Conservation (phyloP, 1,140 invertebrate genomes). For the Brachionus paranguensis region DNA sequence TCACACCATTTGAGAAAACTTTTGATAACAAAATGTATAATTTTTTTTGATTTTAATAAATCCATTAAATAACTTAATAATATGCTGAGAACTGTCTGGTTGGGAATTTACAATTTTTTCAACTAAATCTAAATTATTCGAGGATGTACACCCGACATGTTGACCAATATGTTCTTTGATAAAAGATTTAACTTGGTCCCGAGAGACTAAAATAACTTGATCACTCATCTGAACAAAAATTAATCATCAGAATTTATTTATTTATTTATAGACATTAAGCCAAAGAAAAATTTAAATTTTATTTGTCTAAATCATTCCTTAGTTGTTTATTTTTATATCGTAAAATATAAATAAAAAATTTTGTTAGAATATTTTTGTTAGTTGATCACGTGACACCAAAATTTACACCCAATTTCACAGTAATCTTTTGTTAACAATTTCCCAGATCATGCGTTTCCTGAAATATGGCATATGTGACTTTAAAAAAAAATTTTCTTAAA, state of each 20-base stretch:
- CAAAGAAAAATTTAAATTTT: neutral
- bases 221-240: neutral
- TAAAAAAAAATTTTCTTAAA: neutral
- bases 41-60: neutral
- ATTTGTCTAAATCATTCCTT: neutral
- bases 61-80: neutral
- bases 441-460: conserved; percentile 25
- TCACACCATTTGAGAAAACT: neutral
- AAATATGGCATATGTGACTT: conserved; percentile 40
- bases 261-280: neutral
- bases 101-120: neutral
- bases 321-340: conserved; percentile 23
- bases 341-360: conserved; percentile 22
- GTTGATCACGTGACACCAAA: neutral
- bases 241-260: neutral
- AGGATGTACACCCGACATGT: neutral
- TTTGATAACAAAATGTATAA: neutral
- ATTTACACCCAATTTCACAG: conserved; percentile 24
- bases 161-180: neutral
- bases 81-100: neutral
- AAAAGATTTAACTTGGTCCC: neutral
- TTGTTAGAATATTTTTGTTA: neutral
- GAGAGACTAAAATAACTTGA: neutral
- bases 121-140: neutral
- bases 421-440: conserved; percentile 39